These are phyloP conservation scores for Gorilla gorilla DNA, from an alignment of 2,113 vertebrate genomes.

Conservation along the genomic window DNA sequence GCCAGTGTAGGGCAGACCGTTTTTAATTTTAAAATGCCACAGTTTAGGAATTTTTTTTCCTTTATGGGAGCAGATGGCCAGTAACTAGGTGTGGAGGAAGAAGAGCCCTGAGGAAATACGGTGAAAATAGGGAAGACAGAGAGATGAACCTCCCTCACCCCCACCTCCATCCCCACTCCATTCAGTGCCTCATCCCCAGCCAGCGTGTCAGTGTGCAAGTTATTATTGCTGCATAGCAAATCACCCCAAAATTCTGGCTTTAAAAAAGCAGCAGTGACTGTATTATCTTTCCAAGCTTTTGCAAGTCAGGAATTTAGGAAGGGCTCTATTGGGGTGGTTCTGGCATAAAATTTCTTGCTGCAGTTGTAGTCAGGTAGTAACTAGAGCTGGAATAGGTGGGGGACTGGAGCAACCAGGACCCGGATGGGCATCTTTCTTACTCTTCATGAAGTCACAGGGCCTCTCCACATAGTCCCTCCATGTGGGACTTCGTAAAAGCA, in stretches of 20 bases:
- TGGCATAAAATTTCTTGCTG: not conserved
- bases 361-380: not conserved
- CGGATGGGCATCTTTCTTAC: not conserved
- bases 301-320: not conserved
- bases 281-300: constrained; percentile 15
- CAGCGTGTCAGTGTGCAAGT: not conserved
- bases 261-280: not conserved
- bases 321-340: not conserved
- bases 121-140: not conserved
- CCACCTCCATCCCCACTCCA: not conserved
- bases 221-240: not conserved
- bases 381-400: not conserved
- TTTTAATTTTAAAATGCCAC: constrained; percentile 7
- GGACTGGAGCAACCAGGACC: not conserved
- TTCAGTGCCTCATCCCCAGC: not conserved
- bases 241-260: not conserved
- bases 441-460: not conserved
- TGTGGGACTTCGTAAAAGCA: not conserved
- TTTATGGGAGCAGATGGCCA: not conserved
- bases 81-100: not conserved
- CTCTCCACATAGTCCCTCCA: not conserved
- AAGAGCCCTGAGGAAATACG: not conserved
- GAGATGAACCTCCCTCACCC: not conserved
- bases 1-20: not conserved
- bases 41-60: not conserved